phyloP scores from a whole-genome alignment of 2,113 vertebrate species.

The cat (Felis catus) region DNA sequence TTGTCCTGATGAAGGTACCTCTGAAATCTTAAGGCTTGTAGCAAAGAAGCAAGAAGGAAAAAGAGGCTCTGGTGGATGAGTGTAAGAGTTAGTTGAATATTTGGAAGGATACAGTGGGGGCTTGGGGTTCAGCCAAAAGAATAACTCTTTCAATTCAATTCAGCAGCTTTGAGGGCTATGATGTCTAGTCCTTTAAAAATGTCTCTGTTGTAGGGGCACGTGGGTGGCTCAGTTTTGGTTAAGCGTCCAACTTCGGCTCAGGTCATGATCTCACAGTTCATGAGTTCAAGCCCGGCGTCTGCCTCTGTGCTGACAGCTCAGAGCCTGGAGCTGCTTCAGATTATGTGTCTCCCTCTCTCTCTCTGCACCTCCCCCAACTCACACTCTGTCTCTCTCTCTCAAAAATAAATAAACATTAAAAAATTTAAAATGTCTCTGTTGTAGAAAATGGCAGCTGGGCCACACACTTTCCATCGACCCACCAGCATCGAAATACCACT shows the following conservation, averaged over 20 bases:
- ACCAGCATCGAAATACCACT: neutral
- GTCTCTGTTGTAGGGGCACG: neutral
- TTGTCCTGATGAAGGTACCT: neutral
- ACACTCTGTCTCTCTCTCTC: too few species aligned
- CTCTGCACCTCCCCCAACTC: too few species aligned
- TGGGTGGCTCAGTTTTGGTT: too few species aligned
- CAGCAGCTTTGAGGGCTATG: neutral
- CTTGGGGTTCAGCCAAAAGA: neutral
- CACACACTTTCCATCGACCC: neutral
- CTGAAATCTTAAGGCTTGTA: neutral
- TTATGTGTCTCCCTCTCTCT: too few species aligned
- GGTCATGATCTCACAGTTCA: too few species aligned
- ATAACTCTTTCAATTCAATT: neutral
- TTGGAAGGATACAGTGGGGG: neutral
- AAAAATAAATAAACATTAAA: too few species aligned
- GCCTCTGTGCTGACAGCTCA: too few species aligned
- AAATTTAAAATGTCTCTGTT: neutral
- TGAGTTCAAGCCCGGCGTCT: too few species aligned
- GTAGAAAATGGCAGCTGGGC: neutral
- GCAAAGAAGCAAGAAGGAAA: neutral
- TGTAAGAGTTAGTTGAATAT: neutral
- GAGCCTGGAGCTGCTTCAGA: too few species aligned
- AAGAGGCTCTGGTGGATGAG: neutral
- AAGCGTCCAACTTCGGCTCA: too few species aligned
- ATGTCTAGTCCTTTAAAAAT: neutral